Conservation (phyloP, 2,888 invertebrate species). For the Oscheius sp. region DNA sequence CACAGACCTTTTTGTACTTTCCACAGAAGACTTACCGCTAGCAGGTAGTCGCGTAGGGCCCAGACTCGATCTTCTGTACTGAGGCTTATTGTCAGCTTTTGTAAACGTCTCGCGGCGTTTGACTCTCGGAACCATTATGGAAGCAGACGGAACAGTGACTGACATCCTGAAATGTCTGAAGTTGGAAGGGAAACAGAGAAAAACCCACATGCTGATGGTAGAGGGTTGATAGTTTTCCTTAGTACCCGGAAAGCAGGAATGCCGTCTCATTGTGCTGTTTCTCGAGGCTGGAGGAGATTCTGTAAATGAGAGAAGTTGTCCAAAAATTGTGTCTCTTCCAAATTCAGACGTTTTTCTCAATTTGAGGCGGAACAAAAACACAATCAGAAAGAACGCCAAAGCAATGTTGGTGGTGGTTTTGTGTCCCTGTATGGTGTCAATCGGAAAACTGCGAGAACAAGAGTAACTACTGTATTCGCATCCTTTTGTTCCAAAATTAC, state of each 20-base stretch:
- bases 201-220: conserved; percentile 15
- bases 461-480: too few species aligned
- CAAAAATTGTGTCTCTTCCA: conserved; percentile 1
- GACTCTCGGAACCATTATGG: conserved; percentile 42
- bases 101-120: conserved; percentile 50
- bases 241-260: conserved; percentile 22
- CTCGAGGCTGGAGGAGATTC: conserved; percentile 13
- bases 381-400: too few species aligned
- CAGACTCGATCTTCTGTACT: conserved; percentile 14
- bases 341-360: conserved; percentile 9
- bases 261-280: conserved; percentile 20
- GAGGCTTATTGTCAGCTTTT: conserved; percentile 44
- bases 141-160: conserved; percentile 44
- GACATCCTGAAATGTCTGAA: conserved; percentile 40
- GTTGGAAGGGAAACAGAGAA: neutral
- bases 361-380: neutral
- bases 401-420: too few species aligned
- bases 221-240: conserved; percentile 4
- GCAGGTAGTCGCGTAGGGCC: neutral
- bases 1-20: too few species aligned
- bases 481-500: too few species aligned
- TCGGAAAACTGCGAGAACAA: too few species aligned
- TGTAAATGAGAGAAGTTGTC: conserved; percentile 5
- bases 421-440: too few species aligned
- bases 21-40: conserved; percentile 4